phyloP scores from a whole-genome alignment of 2,888 invertebrate species.

The Micoletzkya japonica region DNA sequence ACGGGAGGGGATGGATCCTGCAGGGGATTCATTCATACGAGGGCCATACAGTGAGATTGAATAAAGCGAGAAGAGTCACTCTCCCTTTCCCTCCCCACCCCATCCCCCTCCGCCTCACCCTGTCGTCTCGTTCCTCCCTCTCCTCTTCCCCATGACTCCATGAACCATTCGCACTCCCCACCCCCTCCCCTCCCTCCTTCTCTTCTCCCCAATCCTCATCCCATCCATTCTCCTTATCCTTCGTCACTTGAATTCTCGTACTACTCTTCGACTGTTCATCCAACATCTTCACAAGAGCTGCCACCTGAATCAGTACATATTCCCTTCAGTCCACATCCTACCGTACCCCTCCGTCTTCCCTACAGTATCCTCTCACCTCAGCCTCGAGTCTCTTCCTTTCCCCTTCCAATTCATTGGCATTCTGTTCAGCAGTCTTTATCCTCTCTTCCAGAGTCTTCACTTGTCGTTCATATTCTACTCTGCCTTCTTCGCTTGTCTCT shows the following conservation, averaged over 20 bases:
- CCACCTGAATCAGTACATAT: neutral
- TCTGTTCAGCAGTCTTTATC: neutral
- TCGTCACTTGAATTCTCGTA: slow-evolving; percentile 3
- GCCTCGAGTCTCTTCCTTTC: slow-evolving; percentile 13
- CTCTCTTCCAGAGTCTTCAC: neutral
- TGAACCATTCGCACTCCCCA: slow-evolving; percentile 25
- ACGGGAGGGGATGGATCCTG: neutral
- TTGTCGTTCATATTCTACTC: neutral
- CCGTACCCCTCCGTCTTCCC: neutral
- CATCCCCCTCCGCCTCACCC: neutral
- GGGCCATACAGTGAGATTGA: too few species aligned
- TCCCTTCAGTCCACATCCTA: neutral
- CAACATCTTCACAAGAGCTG: neutral
- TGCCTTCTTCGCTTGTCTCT: neutral
- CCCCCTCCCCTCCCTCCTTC: slow-evolving; percentile 21
- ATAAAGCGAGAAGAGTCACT: slow-evolving; percentile 5
- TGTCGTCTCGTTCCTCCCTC: neutral
- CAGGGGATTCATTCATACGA: too few species aligned
- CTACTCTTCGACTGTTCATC: slow-evolving; percentile 6
- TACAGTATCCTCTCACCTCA: neutral
- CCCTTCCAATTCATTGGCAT: neutral
- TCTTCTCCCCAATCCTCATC: slow-evolving; percentile 20
- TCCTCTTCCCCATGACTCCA: slow-evolving; percentile 26
- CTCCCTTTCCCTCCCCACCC: neutral
- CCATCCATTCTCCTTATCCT: slow-evolving; percentile 23